Evolutionary conservation across 2,113 vertebrate genomes (phyloP).

Genomic region (Toxostoma redivivum): DNA sequence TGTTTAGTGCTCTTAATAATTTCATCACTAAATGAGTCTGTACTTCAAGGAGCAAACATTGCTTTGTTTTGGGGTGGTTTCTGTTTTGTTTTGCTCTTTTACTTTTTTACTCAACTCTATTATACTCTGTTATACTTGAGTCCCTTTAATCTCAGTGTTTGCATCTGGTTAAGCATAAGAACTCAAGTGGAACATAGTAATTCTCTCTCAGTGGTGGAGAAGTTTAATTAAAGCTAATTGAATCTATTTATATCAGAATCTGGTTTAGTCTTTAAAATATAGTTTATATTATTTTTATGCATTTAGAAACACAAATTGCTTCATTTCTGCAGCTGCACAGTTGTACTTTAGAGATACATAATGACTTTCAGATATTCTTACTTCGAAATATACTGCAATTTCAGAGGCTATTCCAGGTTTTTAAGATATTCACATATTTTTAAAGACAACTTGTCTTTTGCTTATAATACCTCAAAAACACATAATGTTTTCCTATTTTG

Average conservation of each 20-base stretch:
- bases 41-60: neutral
- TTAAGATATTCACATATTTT: neutral
- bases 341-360: neutral
- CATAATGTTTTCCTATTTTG: neutral
- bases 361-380: neutral
- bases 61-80: neutral
- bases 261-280: neutral
- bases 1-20: neutral
- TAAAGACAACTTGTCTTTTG: neutral
- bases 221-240: constrained; percentile 8
- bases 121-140: neutral
- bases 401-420: neutral
- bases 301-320: neutral
- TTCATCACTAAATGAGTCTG: neutral
- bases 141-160: neutral
- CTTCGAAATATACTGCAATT: neutral
- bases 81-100: neutral
- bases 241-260: neutral
- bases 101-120: neutral
- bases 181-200: neutral
- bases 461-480: neutral
- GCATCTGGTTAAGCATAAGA: neutral
- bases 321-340: neutral
- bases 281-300: constrained; percentile 1
- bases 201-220: neutral